phyloP scores from a whole-genome alignment of 2,797 vertebrate genomes.

The Podarcis siculus region DNA sequence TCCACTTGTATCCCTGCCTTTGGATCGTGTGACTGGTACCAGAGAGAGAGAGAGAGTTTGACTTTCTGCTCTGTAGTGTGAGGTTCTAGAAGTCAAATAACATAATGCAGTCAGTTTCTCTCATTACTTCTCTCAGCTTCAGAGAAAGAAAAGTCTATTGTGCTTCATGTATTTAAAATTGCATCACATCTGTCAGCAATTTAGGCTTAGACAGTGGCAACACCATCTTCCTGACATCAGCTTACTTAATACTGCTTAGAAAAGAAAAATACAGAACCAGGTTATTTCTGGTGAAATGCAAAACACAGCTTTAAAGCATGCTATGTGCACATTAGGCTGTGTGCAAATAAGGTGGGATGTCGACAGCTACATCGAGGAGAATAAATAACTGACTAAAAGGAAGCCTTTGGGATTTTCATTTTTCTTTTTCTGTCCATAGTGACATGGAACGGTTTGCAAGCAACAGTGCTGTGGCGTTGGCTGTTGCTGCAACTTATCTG shows the following conservation, averaged over 20 bases:
- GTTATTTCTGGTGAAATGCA: not conserved
- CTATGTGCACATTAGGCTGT: not conserved
- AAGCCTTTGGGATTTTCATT: not conserved
- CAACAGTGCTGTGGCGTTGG: not conserved
- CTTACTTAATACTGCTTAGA: constrained; percentile 51
- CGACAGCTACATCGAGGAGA: not conserved
- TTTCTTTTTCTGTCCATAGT: not conserved
- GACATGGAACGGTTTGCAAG: not conserved
- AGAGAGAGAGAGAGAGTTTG: not conserved
- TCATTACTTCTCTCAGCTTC: not conserved
- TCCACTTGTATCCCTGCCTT: not conserved
- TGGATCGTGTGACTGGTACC: not conserved
- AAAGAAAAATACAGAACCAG: constrained; percentile 45
- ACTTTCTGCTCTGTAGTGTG: not conserved
- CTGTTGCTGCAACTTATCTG: not conserved
- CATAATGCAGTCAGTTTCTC: not conserved
- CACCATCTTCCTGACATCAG: constrained; percentile 49
- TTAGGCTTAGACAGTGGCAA: constrained; percentile 24
- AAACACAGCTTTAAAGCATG: not conserved
- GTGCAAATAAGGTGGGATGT: not conserved
- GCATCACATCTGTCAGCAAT: not conserved
- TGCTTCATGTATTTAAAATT: not conserved
- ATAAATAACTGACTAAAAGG: not conserved
- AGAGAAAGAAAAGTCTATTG: not conserved
- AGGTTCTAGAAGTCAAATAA: not conserved